Base-by-base conservation (phyloP, 1,140 invertebrate genomes). In the Drosophila lowei region DNA sequence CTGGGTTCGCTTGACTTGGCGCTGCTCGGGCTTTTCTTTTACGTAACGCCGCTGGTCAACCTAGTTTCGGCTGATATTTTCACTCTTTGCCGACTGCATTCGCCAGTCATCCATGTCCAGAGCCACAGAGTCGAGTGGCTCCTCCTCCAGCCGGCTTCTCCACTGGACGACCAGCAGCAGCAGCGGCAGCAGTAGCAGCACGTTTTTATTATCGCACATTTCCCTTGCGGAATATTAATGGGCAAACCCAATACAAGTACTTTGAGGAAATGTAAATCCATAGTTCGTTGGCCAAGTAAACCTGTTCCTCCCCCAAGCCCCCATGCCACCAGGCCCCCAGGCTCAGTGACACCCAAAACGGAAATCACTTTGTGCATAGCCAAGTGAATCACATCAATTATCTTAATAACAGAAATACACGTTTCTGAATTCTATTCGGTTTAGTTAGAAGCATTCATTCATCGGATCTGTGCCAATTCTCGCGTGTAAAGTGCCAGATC, bases 171-270 rank as follows among this genome's bases (percentile, higher is more conserved):
- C 8, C 21, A 61, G 9, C 21, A 47, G n/a, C 21, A 48, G 55
- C 38, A 55, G 59, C 43, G 41, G 41, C 16, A 42, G 34, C 16
- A 64, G 41, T 4, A 48, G 30, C 57, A 72, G 66, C 81, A 86
- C 81, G 81, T 78, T 88, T 85, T 88, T 77, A 86, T 86, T 86
- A 86, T 77, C 83, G 74, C 81, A 86, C 83, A 86, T 73, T 75
- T 88, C 70, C 63, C 76, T 55, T 62, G 34, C 56, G 59, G 81
- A 75, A 86, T 86, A 81, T 60, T 59, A 83, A 83, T 77, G 55
- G 63, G 18, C 58, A 52, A 72, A 48, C 43, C 43, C 43, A 56
- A 59, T 55, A 46, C 57, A 25, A 42, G 59, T 57, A 41, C 47
- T 61, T 78, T 74, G 59, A 77, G 79, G 79, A 84, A 83, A 83